Evolutionary conservation across 2,113 vertebrate species (phyloP).

Genomic region (Nerophis lumbriciformis): DNA sequence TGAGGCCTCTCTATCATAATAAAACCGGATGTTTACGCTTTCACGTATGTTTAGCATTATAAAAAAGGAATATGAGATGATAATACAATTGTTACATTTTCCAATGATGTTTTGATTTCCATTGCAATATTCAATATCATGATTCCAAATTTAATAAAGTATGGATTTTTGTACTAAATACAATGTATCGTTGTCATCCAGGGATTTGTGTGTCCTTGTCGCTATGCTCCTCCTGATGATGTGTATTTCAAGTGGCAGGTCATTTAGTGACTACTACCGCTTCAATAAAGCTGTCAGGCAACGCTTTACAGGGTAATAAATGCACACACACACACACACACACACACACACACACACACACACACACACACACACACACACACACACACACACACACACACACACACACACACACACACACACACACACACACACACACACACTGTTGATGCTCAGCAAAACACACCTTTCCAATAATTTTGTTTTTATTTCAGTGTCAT

Average conservation of each 20-base stretch:
- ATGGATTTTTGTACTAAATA: neutral
- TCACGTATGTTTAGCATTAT: too few species aligned
- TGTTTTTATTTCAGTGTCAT: slow-evolving; percentile 33
- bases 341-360: neutral
- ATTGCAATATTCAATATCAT: too few species aligned
- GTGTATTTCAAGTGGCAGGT: slow-evolving; percentile 51
- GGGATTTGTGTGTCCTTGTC: slow-evolving; percentile 52
- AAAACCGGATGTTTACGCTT: too few species aligned
- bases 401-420: neutral
- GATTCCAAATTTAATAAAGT: too few species aligned
- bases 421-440: neutral
- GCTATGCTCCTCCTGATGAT: slow-evolving; percentile 62
- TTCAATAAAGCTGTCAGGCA: slow-evolving; percentile 65
- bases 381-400: neutral
- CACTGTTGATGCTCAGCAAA: neutral
- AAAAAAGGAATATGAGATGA: too few species aligned
- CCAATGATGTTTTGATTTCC: too few species aligned
- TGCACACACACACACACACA: neutral
- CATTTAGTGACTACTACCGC: slow-evolving; percentile 41
- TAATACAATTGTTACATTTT: too few species aligned
- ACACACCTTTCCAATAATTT: neutral
- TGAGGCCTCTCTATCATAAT: too few species aligned
- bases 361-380: neutral
- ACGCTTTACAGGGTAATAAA: slow-evolving; percentile 65
- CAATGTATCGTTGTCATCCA: slow-evolving; percentile 34